Evolutionary conservation across 1,140 invertebrate genomes (phyloP), one percentile per base, ranked within the genome.

Genomic region (Tenebrio molitor): DNA sequence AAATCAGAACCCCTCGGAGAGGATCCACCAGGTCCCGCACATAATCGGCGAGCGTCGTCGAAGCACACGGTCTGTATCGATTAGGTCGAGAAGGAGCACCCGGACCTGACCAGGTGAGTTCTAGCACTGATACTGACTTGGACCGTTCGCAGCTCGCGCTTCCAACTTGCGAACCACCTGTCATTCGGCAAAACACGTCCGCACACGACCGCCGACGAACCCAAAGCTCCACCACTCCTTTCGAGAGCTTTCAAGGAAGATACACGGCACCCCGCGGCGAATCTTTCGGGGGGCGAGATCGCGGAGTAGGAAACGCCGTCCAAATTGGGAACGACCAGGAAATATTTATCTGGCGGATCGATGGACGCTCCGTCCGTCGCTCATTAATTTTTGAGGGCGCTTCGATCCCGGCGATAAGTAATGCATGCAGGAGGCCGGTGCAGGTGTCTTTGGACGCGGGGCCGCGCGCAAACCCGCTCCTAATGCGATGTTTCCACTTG

Each of bases 91-190:
- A 42, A 46, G n/a, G 41, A 68, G 29, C 65, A 68, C 65, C 65
- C 17, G 50, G 21, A 68, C 65, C 33, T 21, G 19, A 25, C 33
- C 42, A 68, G 41, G 65, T 68, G 65, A 46, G 50, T 68, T 68
- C 65, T 68, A 33, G 42, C 41, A 68, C 41, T 68, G 65, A 68
- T 44, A 50, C 65, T 50, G 36, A 19, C 41, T 42, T 29, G 65
- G 39, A 68, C 50, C 21, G 41, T 33, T 33, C 39, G 64, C 44
- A 50, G 41, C 39, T 50, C 17, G 17, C 21, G 33, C 15, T 66
- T 41, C 17, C 23, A 29, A 58, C 50, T 58, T 68, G 29, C 29
- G 17, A 68, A 68, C 65, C 65, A 68, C 65, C 65, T 68, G 65
- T 68, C 65, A 68, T 46, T 68, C 65, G 65, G 65, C 6, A 50